These are phyloP conservation scores for Nestor notabilis DNA, from an alignment of 2,113 vertebrate species.

Conservation along the genomic window DNA sequence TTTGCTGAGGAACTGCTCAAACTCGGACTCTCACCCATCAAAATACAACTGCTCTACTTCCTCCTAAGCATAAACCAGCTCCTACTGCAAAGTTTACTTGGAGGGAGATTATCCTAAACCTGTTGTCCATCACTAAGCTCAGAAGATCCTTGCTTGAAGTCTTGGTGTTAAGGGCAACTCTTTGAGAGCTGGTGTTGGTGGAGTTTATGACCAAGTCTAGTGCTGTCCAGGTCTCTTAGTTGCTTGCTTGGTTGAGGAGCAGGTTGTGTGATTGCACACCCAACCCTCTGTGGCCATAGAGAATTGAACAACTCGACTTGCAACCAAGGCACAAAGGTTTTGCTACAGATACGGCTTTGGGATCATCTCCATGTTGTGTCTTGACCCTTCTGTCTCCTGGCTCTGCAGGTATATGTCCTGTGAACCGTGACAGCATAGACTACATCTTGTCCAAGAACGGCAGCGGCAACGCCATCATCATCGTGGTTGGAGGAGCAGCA, in stretches of 20 bases:
- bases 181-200: neutral
- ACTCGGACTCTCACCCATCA: neutral
- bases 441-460: slow-evolving; percentile 91
- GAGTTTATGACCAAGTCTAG: neutral
- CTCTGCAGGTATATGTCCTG: slow-evolving; percentile 90
- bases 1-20: neutral
- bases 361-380: neutral
- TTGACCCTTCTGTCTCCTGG: neutral
- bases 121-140: neutral
- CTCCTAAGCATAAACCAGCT: neutral
- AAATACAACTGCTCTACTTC: neutral
- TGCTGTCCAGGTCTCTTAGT: neutral
- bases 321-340: neutral
- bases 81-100: neutral
- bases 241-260: neutral
- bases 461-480: slow-evolving; percentile 91
- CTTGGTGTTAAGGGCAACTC: neutral
- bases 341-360: neutral
- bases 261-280: neutral
- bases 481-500: slow-evolving; percentile 91
- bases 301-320: neutral
- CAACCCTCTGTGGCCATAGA: neutral
- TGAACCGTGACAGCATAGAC: slow-evolving; percentile 93
- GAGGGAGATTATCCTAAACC: neutral
- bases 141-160: neutral